A percentile compares a stretch with the other conserved stretches of the same genome.
phyloP scores from a whole-genome alignment of 1,140 invertebrate genomes.

The Cyrtorhinus lividipennis region DNA sequence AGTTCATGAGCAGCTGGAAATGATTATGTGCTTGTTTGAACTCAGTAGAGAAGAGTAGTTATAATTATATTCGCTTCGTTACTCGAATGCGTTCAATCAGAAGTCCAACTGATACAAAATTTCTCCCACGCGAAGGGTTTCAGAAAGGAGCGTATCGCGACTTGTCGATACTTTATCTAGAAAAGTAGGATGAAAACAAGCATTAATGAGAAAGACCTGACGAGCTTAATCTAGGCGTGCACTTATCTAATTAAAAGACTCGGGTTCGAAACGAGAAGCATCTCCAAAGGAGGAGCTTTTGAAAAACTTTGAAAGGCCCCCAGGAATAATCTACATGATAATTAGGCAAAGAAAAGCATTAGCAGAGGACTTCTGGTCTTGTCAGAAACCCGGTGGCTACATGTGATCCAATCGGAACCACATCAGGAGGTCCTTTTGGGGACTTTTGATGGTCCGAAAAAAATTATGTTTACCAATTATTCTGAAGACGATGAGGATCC shows the following conservation, averaged over 20 bases:
- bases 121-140: not conserved
- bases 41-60: no score
- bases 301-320: not conserved
- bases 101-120: no score
- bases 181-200: not conserved
- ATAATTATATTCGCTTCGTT: no score
- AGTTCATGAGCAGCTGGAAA: no score
- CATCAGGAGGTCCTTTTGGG: not conserved
- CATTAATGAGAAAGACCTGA: not conserved
- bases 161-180: not conserved
- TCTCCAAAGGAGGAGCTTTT: not conserved
- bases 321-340: not conserved
- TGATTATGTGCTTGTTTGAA: no score
- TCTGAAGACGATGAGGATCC: not conserved
- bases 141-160: not conserved
- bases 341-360: not conserved
- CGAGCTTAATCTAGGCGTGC: not conserved
- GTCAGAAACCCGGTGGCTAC: not conserved
- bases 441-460: not conserved
- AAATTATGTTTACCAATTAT: not conserved
- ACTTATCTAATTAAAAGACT: not conserved
- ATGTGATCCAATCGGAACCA: not conserved
- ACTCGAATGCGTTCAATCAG: no score
- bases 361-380: not conserved
- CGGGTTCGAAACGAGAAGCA: not conserved